A percentile compares a stretch with the other conserved stretches of the same genome.
Conservation (phyloP, 2,888 invertebrate genomes). For the Macropis europaea region DNA sequence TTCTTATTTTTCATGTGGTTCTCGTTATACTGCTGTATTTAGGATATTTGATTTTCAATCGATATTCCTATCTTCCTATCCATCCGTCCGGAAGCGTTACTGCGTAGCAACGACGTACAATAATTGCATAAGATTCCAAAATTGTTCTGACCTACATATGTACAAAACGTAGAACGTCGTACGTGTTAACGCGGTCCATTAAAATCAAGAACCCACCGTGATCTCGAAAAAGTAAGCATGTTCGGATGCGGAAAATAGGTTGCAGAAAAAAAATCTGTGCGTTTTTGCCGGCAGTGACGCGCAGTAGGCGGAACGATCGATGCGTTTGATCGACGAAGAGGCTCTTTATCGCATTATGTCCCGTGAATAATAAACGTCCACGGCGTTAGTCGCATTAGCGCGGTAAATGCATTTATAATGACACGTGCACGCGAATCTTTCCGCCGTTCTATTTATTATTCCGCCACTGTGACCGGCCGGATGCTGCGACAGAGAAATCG, state of each 20-base stretch:
- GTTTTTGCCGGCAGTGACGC: not conserved
- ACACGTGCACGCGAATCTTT: not conserved
- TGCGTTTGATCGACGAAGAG: not conserved
- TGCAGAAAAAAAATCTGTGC: too few relatives aligned
- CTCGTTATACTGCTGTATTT: not conserved
- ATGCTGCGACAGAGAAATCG: not conserved
- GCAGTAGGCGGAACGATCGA: not conserved
- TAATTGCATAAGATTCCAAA: too few relatives aligned
- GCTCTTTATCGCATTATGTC: not conserved
- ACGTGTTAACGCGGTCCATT: too few relatives aligned
- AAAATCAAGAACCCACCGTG: too few relatives aligned
- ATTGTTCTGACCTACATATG: too few relatives aligned
- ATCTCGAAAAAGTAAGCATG: too few relatives aligned
- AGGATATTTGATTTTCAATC: too few relatives aligned
- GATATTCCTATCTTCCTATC: too few relatives aligned
- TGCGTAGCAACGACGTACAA: too few relatives aligned
- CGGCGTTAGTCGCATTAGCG: not conserved
- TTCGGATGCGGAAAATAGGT: too few relatives aligned
- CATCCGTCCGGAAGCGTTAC: too few relatives aligned
- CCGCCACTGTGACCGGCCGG: not conserved
- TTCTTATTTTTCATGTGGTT: not conserved
- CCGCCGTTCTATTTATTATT: constrained; percentile 16
- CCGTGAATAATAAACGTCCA: constrained; percentile 21
- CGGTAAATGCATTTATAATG: constrained; percentile 24
- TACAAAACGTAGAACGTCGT: too few relatives aligned